Conservation (phyloP, 1,140 invertebrate genomes). For the Aporrectodea caliginosa region DNA sequence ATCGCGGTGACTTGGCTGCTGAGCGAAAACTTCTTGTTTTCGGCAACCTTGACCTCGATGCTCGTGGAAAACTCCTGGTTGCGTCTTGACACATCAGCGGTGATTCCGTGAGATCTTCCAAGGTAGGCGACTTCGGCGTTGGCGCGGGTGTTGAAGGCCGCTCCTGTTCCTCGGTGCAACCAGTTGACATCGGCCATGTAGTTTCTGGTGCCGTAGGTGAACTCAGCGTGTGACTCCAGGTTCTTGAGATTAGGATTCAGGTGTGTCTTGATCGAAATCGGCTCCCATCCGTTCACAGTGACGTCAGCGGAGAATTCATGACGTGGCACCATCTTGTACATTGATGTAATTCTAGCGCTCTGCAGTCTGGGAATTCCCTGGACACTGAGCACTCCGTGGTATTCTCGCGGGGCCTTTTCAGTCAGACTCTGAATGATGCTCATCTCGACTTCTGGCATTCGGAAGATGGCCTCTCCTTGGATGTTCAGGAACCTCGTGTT, state of each 20-base stretch:
- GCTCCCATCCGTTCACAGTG: constrained; percentile 26
- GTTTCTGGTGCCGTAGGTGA: constrained; percentile 15
- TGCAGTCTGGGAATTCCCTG: constrained; percentile 16
- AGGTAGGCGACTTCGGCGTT: constrained; percentile 22
- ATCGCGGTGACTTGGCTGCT: constrained; percentile 7
- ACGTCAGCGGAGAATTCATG: constrained; percentile 26
- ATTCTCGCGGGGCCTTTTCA: constrained; percentile 24
- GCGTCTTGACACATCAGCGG: constrained; percentile 7
- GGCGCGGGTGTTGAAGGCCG: constrained; percentile 5
- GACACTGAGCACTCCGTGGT: constrained; percentile 28
- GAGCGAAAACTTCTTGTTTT: constrained; percentile 21
- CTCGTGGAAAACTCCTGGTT: constrained; percentile 34
- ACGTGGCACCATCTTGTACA: constrained; percentile 23
- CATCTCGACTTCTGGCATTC: constrained; percentile 37
- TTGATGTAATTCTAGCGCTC: not conserved
- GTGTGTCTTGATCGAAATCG: constrained; percentile 32
- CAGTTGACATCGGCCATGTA: constrained; percentile 21
- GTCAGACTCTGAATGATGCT: constrained; percentile 12
- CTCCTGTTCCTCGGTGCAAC: not conserved
- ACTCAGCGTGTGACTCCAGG: constrained; percentile 28
- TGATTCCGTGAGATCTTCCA: constrained; percentile 10
- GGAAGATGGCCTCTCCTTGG: constrained; percentile 27
- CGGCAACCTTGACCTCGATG: constrained; percentile 39
- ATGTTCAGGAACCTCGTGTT: constrained; percentile 22
- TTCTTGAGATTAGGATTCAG: constrained; percentile 33